Percentiles rank a stretch among this genome's conserved stretches.
phyloP scores from a whole-genome alignment of 2,888 invertebrate species.

The Elysia crispata region DNA sequence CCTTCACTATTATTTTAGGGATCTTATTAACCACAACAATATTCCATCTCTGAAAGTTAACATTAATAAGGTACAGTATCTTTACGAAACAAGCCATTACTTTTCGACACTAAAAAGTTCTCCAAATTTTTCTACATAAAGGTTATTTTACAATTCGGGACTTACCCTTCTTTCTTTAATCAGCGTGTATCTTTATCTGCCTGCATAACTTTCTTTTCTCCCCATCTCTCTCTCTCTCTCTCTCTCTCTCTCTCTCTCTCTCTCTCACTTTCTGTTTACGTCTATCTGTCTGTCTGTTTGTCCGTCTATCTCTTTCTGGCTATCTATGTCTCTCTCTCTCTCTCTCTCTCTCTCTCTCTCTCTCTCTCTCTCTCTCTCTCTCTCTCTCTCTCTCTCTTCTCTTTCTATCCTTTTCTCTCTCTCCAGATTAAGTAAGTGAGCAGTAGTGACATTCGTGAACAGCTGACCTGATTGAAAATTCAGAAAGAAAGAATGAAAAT shows the following conservation, averaged over 20 bases:
- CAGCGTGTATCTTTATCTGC: neutral
- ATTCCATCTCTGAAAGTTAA: conserved; percentile 12
- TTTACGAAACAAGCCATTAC: neutral
- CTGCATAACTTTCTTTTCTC: neutral
- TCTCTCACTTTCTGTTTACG: too few relatives aligned
- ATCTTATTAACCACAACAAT: conserved; percentile 22
- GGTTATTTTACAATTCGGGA: too few relatives aligned
- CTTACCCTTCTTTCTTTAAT: too few relatives aligned
- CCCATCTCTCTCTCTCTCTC: neutral
- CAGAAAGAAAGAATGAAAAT: too few relatives aligned
- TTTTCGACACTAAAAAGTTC: neutral
- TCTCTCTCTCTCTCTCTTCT: neutral
- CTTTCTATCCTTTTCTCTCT: too few relatives aligned
- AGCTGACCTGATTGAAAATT: too few relatives aligned
- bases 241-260: neutral
- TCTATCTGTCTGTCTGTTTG: neutral
- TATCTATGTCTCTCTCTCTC: neutral
- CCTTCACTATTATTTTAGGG: conserved; percentile 2
- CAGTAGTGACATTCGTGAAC: too few relatives aligned
- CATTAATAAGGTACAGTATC: conserved; percentile 23
- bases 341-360: neutral
- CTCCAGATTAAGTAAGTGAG: too few relatives aligned
- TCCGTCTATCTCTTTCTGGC: neutral
- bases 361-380: conserved; percentile 5
- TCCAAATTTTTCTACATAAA: too few relatives aligned